These are phyloP conservation scores for Toxotes jaculatrix DNA, from an alignment of 2,113 vertebrate species.

Conservation along the genomic window DNA sequence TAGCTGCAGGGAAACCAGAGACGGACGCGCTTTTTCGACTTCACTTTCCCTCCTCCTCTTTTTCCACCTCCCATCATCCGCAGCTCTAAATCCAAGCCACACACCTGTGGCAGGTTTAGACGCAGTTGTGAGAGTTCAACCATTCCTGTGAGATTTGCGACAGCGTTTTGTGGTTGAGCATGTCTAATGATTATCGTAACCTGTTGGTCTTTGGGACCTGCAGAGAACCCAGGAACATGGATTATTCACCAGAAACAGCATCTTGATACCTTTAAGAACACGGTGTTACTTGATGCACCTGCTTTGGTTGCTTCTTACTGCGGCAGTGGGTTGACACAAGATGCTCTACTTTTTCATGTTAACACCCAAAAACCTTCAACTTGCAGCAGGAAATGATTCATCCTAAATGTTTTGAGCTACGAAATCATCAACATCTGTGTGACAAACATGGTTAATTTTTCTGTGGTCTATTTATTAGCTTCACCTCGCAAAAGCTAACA, in stretches of 20 bases:
- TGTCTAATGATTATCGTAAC: constrained; percentile 29
- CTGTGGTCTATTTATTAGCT: background rate
- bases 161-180: constrained; percentile 39
- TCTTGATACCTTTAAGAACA: constrained; percentile 43
- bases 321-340: background rate
- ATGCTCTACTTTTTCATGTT: background rate
- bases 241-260: constrained; percentile 17
- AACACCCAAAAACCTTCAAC: background rate
- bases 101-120: constrained; percentile 86
- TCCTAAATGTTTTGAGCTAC: background rate
- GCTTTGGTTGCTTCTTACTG: constrained; percentile 71
- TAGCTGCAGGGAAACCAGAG: constrained; percentile 95
- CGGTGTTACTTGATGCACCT: constrained; percentile 87
- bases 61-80: constrained; percentile 87
- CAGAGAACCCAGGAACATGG: constrained; percentile 85
- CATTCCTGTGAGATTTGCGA: constrained; percentile 89
- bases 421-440: background rate
- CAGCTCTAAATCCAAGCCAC: constrained; percentile 72
- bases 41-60: constrained; percentile 88
- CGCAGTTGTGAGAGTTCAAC: constrained; percentile 89
- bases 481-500: too few species aligned
- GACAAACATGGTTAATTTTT: background rate
- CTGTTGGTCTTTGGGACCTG: constrained; percentile 1
- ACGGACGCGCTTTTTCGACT: constrained; percentile 88
- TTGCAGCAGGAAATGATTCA: background rate